Percentiles rank a stretch among this genome's conserved stretches.
These are phyloP conservation scores for Urocyon cinereoargenteus DNA, from an alignment of 2,797 vertebrate genomes.

Conservation along the genomic window DNA sequence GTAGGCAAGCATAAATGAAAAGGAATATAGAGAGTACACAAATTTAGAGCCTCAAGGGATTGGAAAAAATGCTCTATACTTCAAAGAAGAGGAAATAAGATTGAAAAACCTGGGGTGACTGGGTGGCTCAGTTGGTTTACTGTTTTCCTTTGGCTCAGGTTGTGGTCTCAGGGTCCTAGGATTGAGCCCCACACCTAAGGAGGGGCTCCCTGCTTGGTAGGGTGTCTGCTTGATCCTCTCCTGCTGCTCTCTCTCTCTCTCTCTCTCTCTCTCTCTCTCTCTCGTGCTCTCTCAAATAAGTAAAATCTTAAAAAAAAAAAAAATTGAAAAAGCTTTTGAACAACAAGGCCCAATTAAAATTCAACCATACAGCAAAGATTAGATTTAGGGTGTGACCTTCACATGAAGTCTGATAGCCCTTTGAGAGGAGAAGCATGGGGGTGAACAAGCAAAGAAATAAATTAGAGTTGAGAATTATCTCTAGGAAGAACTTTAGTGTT, in stretches of 20 bases:
- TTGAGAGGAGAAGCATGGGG: neutral
- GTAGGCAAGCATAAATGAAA: slow-evolving; percentile 1
- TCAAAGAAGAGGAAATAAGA: slow-evolving; percentile 55
- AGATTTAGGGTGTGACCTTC: slow-evolving; percentile 30
- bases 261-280: too few relatives aligned
- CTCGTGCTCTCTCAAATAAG: too few relatives aligned
- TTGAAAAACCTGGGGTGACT: slow-evolving; percentile 5
- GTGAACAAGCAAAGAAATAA: slow-evolving; percentile 25
- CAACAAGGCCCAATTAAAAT: slow-evolving; percentile 14
- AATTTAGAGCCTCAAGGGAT: neutral
- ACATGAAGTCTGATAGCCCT: neutral
- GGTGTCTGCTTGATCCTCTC: too few relatives aligned
- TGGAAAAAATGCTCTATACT: slow-evolving; percentile 13
- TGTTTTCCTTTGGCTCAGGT: too few relatives aligned
- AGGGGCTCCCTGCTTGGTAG: too few relatives aligned
- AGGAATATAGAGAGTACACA: slow-evolving; percentile 38
- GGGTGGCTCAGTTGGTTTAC: too few relatives aligned
- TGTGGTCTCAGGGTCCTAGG: too few relatives aligned
- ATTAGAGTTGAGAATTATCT: neutral
- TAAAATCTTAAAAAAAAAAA: neutral
- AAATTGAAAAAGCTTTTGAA: slow-evolving; percentile 61
- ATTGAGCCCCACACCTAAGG: too few relatives aligned
- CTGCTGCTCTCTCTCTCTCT: too few relatives aligned
- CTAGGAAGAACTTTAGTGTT: slow-evolving; percentile 14
- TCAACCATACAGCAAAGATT: slow-evolving; percentile 17